Conservation (phyloP, 2,797 vertebrate species). For the Microhierax caerulescens region DNA sequence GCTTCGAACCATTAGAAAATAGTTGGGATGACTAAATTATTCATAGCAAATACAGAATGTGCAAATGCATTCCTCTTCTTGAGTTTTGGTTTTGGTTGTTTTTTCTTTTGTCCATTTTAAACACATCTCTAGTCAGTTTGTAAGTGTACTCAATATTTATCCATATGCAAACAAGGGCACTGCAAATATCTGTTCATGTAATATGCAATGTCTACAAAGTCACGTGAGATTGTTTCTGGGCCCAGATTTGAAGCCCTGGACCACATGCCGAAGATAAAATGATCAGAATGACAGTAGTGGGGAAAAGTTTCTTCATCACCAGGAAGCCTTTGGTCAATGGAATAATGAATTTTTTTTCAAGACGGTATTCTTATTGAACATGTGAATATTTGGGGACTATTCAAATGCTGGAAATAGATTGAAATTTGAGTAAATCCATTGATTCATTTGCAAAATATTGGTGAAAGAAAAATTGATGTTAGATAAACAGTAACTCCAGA, state of each 20-base stretch:
- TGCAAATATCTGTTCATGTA: background rate
- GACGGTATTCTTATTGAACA: background rate
- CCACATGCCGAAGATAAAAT: background rate
- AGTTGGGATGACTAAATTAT: background rate
- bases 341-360: background rate
- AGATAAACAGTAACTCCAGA: background rate
- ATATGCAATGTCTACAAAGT: background rate
- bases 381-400: background rate
- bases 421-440: background rate
- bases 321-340: background rate
- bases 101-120: background rate
- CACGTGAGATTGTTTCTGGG: background rate
- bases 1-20: background rate
- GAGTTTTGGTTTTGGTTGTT: accelerated
- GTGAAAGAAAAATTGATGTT: background rate
- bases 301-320: background rate
- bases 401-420: background rate
- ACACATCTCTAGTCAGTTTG: background rate
- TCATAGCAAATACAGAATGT: background rate
- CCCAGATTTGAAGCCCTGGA: background rate
- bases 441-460: background rate
- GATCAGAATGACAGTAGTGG: background rate
- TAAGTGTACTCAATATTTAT: background rate
- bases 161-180: background rate
- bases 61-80: background rate